These are phyloP conservation scores for Tragelaphus scriptus DNA, from an alignment of 2,113 vertebrate genomes.

Conservation along the genomic window DNA sequence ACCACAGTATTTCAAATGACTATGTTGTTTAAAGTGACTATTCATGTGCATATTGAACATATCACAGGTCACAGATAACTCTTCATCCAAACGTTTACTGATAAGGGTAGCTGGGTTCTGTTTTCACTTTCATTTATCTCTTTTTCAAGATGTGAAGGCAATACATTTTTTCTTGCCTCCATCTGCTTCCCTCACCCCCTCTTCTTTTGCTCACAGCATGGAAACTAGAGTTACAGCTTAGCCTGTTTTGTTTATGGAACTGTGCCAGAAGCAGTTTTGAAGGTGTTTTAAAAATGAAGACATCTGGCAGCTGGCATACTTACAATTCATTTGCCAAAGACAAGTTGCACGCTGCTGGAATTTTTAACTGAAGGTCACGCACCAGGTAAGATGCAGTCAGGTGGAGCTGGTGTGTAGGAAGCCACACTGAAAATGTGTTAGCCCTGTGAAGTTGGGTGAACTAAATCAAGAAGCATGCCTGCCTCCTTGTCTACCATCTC, in stretches of 20 bases:
- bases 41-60: background rate
- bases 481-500: conserved; percentile 55
- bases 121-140: conserved; percentile 19
- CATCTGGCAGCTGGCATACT: conserved; percentile 85
- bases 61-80: background rate
- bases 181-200: conserved; percentile 69
- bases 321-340: conserved; percentile 84
- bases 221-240: conserved; percentile 79
- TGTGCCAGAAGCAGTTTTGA: conserved; percentile 84
- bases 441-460: conserved; percentile 60
- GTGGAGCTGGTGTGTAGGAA: conserved; percentile 70
- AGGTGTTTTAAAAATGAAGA: conserved; percentile 87
- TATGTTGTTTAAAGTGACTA: background rate
- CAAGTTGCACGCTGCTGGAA: conserved; percentile 80
- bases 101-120: background rate
- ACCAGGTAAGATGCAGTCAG: conserved; percentile 81
- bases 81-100: background rate
- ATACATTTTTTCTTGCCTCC: conserved; percentile 48
- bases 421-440: conserved; percentile 59
- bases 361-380: conserved; percentile 80
- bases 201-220: conserved; percentile 69
- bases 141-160: conserved; percentile 71
- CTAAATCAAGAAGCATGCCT: conserved; percentile 58
- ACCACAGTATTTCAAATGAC: background rate
- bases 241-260: conserved; percentile 82